Base-by-base conservation (phyloP, 2,113 vertebrate species). In the Mola mola region DNA sequence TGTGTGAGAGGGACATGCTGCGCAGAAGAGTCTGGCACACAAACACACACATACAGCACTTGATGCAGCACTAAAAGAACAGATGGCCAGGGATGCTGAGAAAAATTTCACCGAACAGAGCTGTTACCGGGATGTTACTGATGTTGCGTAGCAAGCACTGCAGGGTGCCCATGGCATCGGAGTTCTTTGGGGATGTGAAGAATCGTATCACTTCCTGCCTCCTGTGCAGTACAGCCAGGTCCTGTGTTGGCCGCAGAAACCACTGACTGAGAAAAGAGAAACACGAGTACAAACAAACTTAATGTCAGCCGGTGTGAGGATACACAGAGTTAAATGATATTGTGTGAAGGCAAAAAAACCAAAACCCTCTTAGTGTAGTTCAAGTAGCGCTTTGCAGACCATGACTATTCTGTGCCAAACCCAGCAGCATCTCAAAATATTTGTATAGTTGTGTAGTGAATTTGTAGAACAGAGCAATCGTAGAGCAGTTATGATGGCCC, bases 141-240 rank as follows among this genome's bases (percentile, higher is more conserved):
- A 99, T 95, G 85, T 95, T 94, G 76, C 93, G 92, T 59, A 99
- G 88, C 4, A 93, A 93, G 1, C 92, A 83, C 69, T 95, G 95
- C 60, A 99, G 86, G 29, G 92, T 95, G 77, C 80, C 88, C 67
- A 95, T 88, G 46, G 79, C 81, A 62, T 96, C 94, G 1, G 93
- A 91, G 78, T 99, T 95, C 38, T 85, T 93, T 49, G 96, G 95
- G 7, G 88, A 88, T 5, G 95, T 86, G 60, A 98, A 98, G 86
- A 98, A 99, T 59, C 91, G 87, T 51, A 99, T 95, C 72, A 97
- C 96, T 56, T 98, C 94, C 66, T 98, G 91, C 24, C 97, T 93
- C 65, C 94, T 93, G 53, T 85, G 92, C 47, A 99, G 85, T 72
- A 95, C 93, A 2, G 57, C 75, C 64, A 94, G 53, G 56, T 97